Base-by-base conservation (phyloP, 2,113 vertebrate species). In the Sturnira hondurensis region DNA sequence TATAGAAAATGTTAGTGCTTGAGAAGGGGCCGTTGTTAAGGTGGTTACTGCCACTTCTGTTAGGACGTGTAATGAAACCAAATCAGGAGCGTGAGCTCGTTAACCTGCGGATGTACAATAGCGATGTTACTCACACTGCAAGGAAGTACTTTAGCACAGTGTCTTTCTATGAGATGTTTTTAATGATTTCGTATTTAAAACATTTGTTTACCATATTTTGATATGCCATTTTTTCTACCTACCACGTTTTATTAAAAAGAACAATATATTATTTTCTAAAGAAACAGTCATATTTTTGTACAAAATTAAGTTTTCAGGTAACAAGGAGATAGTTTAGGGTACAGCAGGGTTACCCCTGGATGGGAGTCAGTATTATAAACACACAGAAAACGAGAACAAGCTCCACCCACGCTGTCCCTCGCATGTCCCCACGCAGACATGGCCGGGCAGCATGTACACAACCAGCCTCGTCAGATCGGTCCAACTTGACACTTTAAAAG, bases 261-360 rank as follows among this genome's bases (percentile, higher is more conserved):
- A 92, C 81, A 95, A 94, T 77, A 84, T 97, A 92, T 98, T 98
- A 98, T 99, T 99, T 98, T 98, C 98, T 98, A 98, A 98, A 97
- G 86, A 98, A 98, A 97, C 96, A 95, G 96, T 93, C 98, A 98
- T 99, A 98, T 99, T 99, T 98, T 98, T 98, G 31, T 98, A 98
- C 97, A 97, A 97, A 98, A 97, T n/a, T 97, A 82, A 86, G 97
- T 97, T 96, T 97, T 94, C 93, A 97, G 94, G 97, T 98, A 96
- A 97, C 83, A 95, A 95, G 98, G 98, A 96, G 95, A 81, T 96
- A 97, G 98, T 83, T 58, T 95, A 94, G 89, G 93, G 94, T 93
- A 93, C 41, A 15, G 96, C 94, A 95, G 98, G 98, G 97, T 99
- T 98, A 96, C 83, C 86, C 94, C 3, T 24, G 52, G 92, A 13